Conservation (phyloP, 2,888 invertebrate species). For the Priapulus caudatus region DNA sequence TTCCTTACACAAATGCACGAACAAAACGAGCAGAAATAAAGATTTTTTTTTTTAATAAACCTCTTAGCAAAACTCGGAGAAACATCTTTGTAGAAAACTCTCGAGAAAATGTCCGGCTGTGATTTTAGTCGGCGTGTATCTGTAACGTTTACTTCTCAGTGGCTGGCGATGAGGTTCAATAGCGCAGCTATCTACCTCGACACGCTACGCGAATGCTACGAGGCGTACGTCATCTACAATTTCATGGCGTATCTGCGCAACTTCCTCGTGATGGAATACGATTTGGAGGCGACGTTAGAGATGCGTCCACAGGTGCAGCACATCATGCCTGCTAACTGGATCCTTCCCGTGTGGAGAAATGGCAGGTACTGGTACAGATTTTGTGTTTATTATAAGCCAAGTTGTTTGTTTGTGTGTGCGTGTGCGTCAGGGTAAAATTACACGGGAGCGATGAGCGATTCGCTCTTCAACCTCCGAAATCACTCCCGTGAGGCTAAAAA, state of each 20-base stretch:
- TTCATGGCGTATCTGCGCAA: constrained; percentile 89
- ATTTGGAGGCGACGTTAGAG: constrained; percentile 53
- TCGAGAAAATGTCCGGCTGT: no score
- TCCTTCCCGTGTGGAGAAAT: constrained; percentile 79
- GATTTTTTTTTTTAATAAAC: not conserved
- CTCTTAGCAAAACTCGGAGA: no score
- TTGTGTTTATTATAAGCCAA: no score
- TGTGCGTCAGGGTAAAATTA: no score
- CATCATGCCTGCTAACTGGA: constrained; percentile 76
- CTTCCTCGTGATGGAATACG: constrained; percentile 71
- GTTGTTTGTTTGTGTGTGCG: no score
- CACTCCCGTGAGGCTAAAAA: no score
- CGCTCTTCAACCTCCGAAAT: no score
- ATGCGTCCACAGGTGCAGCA: constrained; percentile 70
- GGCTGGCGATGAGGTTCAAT: constrained; percentile 77
- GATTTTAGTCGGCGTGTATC: not conserved
- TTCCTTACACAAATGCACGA: not conserved
- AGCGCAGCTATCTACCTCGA: constrained; percentile 81
- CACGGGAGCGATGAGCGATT: no score
- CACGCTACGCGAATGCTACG: constrained; percentile 85
- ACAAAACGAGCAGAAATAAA: not conserved
- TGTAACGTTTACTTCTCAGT: no score
- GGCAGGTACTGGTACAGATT: no score
- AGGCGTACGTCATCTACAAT: constrained; percentile 94
- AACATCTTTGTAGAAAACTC: no score